Evolutionary conservation across 2,113 vertebrate genomes (phyloP), one percentile per base, ranked within the genome.

Genomic region (Gymnocephalus cernua): DNA sequence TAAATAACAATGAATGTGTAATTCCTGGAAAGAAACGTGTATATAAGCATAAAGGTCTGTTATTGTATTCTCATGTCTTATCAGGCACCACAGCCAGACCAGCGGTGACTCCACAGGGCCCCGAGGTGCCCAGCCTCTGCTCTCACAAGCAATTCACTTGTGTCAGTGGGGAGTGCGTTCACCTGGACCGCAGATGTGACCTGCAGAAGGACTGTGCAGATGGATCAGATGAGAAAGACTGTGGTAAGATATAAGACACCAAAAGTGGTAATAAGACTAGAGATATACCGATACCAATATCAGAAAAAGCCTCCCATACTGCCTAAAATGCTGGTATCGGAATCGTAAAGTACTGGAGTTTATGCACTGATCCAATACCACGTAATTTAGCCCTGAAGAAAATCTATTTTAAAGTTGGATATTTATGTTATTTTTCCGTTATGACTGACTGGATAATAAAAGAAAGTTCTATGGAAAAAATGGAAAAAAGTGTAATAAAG

Each of bases 81-180:
- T 53, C 84, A 96, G 95, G 80, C 0, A 77, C 87, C 27, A 90
- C 92, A 15, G 51, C 88, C 0, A 25, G 74, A 27, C 88, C 93
- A 2, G 2, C 78, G 0, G 67, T 85, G 2, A 88, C 93, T 2
- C 50, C 84, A 0, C 71, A 56, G 27, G 83, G 58, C 0, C 84
- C 94, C 10, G 74, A 6, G 0, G 50, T 88, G 58, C 93, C 90
- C 63, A 85, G 78, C 9, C 78, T 77, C 35, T 98, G 97, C 83
- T 98, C 97, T 6, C 21, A 69, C 1, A 96, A 95, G 68, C 97
- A 98, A 84, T 95, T 97, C 77, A 74, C 69, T 45, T 98, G 97
- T 25, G 21, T 56, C 57, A 97, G 95, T 0, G 96, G 97, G 2
- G 97, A 98, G 79, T 97, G 97, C 35, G 83, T 98, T 51, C 89